Evolutionary conservation across 1,140 invertebrate genomes (phyloP).

Genomic region (Ceratina australensis): DNA sequence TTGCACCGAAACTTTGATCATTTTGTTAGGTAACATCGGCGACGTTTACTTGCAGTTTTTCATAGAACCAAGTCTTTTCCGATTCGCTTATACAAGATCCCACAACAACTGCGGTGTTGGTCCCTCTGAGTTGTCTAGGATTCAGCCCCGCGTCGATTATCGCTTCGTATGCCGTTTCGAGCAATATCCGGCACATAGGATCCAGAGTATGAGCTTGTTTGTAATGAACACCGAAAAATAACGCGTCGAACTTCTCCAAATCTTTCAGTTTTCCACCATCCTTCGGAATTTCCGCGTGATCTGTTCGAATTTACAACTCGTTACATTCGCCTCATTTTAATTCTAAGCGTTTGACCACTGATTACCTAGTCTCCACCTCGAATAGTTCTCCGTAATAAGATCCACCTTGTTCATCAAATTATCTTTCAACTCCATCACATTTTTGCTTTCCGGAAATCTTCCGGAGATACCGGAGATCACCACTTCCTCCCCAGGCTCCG

Average conservation of each 20-base stretch:
- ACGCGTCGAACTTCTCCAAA: slow-evolving; percentile 90
- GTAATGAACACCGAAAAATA: slow-evolving; percentile 90
- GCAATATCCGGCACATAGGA: slow-evolving; percentile 90
- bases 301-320: slow-evolving; percentile 57
- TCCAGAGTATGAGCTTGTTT: slow-evolving; percentile 94
- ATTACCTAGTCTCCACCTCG: slow-evolving; percentile 87
- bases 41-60: slow-evolving; percentile 79
- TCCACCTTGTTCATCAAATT: slow-evolving; percentile 90
- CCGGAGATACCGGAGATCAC: slow-evolving; percentile 91
- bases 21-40: too few species aligned
- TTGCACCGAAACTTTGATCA: background rate
- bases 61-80: slow-evolving; percentile 85
- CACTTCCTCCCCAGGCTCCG: slow-evolving; percentile 86
- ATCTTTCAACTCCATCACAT: slow-evolving; percentile 88
- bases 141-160: slow-evolving; percentile 91
- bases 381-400: slow-evolving; percentile 87
- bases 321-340: background rate
- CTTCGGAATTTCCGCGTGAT: slow-evolving; percentile 85
- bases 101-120: slow-evolving; percentile 90
- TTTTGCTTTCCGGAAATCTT: slow-evolving; percentile 91
- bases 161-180: slow-evolving; percentile 93
- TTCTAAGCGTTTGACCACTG: background rate
- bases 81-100: slow-evolving; percentile 90
- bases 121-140: slow-evolving; percentile 81
- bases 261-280: slow-evolving; percentile 90